A percentile compares a stretch with the other conserved stretches of the same genome.
These are phyloP conservation scores for Pseudorectes ferrugineus DNA, from an alignment of 2,113 vertebrate genomes.

Conservation along the genomic window DNA sequence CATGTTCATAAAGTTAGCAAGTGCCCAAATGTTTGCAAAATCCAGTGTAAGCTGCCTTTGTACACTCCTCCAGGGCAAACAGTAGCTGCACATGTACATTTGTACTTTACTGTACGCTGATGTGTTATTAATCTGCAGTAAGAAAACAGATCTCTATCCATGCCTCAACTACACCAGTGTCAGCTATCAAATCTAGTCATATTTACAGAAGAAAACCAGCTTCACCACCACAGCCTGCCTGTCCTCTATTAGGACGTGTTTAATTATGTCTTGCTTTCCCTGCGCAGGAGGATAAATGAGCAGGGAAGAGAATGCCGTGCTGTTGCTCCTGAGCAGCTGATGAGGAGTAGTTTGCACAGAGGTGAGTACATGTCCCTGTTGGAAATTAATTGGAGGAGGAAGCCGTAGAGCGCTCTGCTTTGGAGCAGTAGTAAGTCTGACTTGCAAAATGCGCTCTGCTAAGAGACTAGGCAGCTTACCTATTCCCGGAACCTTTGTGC, in stretches of 20 bases:
- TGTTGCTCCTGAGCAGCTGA: neutral
- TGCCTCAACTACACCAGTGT: neutral
- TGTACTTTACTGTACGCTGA: neutral
- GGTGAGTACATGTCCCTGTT: neutral
- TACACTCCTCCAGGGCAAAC: neutral
- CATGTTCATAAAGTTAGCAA: neutral
- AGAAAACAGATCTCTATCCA: neutral
- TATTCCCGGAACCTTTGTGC: neutral
- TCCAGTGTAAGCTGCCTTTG: neutral
- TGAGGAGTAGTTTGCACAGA: neutral
- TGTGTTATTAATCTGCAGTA: neutral
- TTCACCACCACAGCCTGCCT: neutral
- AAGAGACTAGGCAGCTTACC: neutral
- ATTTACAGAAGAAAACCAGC: neutral
- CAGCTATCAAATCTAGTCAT: neutral
- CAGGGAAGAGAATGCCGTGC: neutral
- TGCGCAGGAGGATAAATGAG: neutral
- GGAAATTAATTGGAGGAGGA: neutral
- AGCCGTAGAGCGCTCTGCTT: neutral
- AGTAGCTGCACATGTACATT: neutral
- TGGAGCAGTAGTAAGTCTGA: neutral
- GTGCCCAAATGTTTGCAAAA: neutral
- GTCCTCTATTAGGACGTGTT: neutral
- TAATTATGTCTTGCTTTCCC: slow-evolving; percentile 29
- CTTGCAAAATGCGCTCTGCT: neutral